Evolutionary conservation across 2,797 vertebrate genomes (phyloP), one percentile per base, ranked within the genome.

Genomic region (Tapirus indicus): DNA sequence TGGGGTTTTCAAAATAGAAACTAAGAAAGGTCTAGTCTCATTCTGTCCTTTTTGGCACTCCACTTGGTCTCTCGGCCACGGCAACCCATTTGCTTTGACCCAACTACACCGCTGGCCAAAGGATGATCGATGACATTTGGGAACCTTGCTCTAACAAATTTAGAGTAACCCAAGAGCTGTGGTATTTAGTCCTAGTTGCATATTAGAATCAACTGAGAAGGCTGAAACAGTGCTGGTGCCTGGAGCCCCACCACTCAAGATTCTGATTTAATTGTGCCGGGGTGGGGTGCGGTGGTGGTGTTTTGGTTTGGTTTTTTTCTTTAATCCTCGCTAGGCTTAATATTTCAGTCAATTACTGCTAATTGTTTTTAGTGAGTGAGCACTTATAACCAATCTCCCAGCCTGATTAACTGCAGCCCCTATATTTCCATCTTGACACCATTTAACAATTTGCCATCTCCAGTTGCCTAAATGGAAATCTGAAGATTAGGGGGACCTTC

Each of bases 1-100:
- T 80, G 60, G 29, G 29, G 41, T 90, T 94, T 94, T 94, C 41
- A 90, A 94, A 91, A 47, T 35, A 84, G 52, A 95, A 64, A 27
- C n/a, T 66, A 64, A 69, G 60, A 27, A 52, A 94, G n/a, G 56
- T 8, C 69, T 69, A 32, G 25, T 25, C 5, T 17, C 7, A 1
- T 56, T 13, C 58, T n/a, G 6, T 38, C 27, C 44, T 82, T 29
- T 21, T 18, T 16, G 69, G 38, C 29, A n/a, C 27, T 75, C 47
- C 5, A 2, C 17, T 38, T 0, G 0, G 27, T 32, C 58, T 68
- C 92, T 74, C 2, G 38, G 56, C 44, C n/a, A 27, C 0, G 1
- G 32, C 58, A 72, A 54, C 41, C 11, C n/a, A 16, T 44, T 41
- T 49, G 14, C 56, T 77, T 32, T 58, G 68, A 75, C 11, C 5